A percentile compares a stretch with the other conserved stretches of the same genome.
Evolutionary conservation across 2,888 invertebrate species (phyloP).

Genomic region (Epistrophe eligans): DNA sequence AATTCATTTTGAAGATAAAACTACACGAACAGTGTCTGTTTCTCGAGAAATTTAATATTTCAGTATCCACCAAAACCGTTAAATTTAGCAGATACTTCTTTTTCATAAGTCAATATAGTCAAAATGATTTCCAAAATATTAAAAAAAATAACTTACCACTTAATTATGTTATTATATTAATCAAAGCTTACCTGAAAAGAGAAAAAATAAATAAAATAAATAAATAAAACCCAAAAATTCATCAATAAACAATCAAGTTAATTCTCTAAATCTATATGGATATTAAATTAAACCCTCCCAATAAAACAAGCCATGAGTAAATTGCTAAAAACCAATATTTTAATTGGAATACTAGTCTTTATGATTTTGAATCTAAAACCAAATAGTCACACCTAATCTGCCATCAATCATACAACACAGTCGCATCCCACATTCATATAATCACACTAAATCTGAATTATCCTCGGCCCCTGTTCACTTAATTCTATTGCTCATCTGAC

Average conservation of each 20-base stretch:
- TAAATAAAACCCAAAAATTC: not conserved
- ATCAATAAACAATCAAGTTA: not conserved
- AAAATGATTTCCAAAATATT: not conserved
- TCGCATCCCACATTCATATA: not conserved
- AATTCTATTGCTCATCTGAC: constrained; percentile 49
- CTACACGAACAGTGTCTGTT: no score
- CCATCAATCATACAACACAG: constrained; percentile 16
- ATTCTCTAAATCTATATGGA: not conserved
- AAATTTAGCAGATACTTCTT: no score
- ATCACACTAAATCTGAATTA: not conserved
- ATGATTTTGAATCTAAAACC: constrained; percentile 8
- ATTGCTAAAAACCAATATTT: constrained; percentile 2
- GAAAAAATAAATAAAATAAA: not conserved
- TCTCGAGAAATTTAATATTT: no score
- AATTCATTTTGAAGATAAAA: no score
- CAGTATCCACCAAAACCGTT: no score
- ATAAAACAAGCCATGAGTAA: constrained; percentile 1
- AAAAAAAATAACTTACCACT: not conserved
- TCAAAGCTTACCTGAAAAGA: constrained; percentile 19
- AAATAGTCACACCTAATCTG: constrained; percentile 37
- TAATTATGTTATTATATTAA: not conserved
- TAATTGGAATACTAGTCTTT: constrained; percentile 3
- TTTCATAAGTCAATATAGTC: no score
- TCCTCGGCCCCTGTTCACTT: constrained; percentile 1
- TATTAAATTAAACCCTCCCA: not conserved